Base-by-base conservation (phyloP, 2,888 invertebrate genomes). In the Tetramorium bicarinatum region DNA sequence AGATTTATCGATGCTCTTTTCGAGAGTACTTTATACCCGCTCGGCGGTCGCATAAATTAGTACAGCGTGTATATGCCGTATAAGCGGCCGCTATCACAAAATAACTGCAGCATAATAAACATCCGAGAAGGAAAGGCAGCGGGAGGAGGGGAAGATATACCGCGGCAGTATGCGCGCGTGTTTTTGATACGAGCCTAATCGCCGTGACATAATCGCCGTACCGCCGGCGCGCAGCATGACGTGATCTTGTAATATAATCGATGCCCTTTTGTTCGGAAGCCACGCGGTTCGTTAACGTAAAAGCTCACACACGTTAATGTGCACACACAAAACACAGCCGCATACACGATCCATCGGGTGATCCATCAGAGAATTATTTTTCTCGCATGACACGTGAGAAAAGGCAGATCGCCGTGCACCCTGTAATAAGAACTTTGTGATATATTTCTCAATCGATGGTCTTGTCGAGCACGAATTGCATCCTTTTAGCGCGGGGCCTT, bases 181-280 rank as follows among this genome's bases (percentile, higher is more conserved):
- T 56, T 79, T 79, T 71, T 79, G 77, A 79, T 79, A 79, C 77
- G 77, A 56, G 71, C 54, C 77, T 79, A 79, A 79, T 79, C 77
- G 77, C 56, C 77, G 56, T 79, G 77, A 79, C 77, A 79, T 79
- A 79, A 79, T 79, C 72, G 67, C 25, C 52, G 52, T 41, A 54
- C 34, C 41, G n/a, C 54, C 41, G n/a, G 54, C 72, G 72, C 44
- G 77, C 47, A 18, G 44, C 44, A 29, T 9, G 72, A 56, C 79
- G 72, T 47, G 74, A 72, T 79, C 72, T 56, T 34, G 74, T 72
- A 79, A 76, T 66, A 76, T 76, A 76, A 72, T 79, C 77, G 56
- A 79, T 79, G 72, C 72, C 61, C 75, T 71, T 56, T 44, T 25
- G 71, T 79, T 69, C 56, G 44, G 15, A 56, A 71, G 54, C 56